phyloP scores from a whole-genome alignment of 2,113 vertebrate genomes.

The Ardeotis arabs region DNA sequence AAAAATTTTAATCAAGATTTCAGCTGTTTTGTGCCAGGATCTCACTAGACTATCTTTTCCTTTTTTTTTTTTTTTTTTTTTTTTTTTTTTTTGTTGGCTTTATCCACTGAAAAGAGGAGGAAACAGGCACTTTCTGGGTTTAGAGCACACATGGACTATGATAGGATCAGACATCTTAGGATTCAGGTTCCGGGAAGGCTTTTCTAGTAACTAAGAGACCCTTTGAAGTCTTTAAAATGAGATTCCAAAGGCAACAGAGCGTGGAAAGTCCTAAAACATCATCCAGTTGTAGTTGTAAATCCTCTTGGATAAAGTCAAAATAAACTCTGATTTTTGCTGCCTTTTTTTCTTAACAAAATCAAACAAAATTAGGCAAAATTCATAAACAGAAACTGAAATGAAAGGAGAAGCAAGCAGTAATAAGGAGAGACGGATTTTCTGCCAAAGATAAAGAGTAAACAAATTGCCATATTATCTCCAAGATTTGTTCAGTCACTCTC shows the following conservation, averaged over 20 bases:
- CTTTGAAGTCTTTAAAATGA: constrained; percentile 67
- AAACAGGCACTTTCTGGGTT: constrained; percentile 25
- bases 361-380: not conserved
- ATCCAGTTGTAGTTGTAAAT: constrained; percentile 37
- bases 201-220: constrained; percentile 38
- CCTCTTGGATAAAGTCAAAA: constrained; percentile 16
- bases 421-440: not conserved
- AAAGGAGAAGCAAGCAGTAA: not conserved
- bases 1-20: not conserved
- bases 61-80: not conserved
- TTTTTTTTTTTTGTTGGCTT: not conserved
- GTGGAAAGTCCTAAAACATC: constrained; percentile 59
- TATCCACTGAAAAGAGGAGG: not conserved
- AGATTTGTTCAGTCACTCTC: not conserved
- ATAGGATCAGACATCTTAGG: constrained; percentile 60
- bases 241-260: constrained; percentile 66
- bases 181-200: constrained; percentile 57
- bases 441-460: not conserved
- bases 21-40: not conserved
- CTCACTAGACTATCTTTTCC: not conserved
- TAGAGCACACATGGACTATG: constrained; percentile 35
- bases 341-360: not conserved
- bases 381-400: not conserved
- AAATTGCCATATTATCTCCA: not conserved
- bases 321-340: not conserved